Evolutionary conservation across 2,797 vertebrate genomes (phyloP).

Genomic region (Gobio occitaniae): DNA sequence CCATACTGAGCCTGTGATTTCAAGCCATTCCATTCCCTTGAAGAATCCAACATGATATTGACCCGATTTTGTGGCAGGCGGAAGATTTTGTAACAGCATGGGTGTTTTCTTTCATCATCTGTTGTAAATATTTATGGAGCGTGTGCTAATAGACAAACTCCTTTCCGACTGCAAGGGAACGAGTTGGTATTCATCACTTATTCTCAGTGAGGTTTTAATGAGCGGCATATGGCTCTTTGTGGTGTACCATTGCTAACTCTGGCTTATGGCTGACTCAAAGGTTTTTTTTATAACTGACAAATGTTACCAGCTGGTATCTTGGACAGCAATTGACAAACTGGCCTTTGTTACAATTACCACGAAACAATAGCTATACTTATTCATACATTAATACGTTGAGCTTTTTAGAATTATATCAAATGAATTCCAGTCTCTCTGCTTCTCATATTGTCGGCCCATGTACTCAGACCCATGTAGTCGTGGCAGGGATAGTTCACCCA

Average conservation of each 20-base stretch:
- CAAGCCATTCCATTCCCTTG: neutral
- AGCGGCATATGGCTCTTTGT: constrained; percentile 41
- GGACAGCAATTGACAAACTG: constrained; percentile 7
- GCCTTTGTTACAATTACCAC: neutral
- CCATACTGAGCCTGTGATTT: neutral
- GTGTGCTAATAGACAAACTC: constrained; percentile 18
- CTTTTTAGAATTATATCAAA: neutral
- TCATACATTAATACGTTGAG: neutral
- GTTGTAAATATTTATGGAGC: constrained; percentile 40
- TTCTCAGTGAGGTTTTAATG: constrained; percentile 38
- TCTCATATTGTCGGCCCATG: neutral
- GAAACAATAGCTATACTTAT: neutral
- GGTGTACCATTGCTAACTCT: constrained; percentile 39
- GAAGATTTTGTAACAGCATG: neutral
- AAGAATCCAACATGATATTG: constrained; percentile 10
- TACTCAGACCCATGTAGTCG: neutral
- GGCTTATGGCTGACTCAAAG: constrained; percentile 29
- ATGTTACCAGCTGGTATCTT: constrained; percentile 47
- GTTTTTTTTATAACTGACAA: constrained; percentile 31
- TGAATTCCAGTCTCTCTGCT: neutral
- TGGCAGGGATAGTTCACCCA: neutral
- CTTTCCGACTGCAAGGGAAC: neutral
- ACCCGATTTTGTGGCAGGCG: constrained; percentile 19
- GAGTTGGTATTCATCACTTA: constrained; percentile 36
- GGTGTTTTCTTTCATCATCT: constrained; percentile 25